phyloP scores from a whole-genome alignment of 2,888 invertebrate genomes.

The Ptychoptera contaminata region DNA sequence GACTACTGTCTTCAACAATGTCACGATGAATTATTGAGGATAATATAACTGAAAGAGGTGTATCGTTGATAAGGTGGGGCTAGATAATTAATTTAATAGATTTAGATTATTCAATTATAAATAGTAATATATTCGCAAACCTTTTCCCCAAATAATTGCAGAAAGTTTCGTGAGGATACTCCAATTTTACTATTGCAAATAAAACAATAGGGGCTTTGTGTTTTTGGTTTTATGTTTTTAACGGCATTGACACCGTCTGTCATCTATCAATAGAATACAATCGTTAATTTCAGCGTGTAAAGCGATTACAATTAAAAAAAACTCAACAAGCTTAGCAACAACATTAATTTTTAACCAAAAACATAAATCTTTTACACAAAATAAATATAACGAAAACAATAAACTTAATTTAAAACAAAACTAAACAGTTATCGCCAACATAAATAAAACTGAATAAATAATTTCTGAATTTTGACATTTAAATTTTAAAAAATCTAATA shows the following conservation, averaged over 20 bases:
- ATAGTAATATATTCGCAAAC: not conserved
- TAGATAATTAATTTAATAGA: not conserved
- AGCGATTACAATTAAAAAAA: not conserved
- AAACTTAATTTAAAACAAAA: not conserved
- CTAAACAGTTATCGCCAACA: not conserved
- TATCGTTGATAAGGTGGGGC: not conserved
- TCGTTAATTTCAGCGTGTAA: not conserved
- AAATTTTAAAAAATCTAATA: not conserved
- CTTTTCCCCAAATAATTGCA: not conserved
- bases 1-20: slow-evolving; percentile 35
- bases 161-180: not conserved
- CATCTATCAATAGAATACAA: not conserved
- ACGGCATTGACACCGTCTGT: not conserved
- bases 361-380: no score
- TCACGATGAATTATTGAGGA: slow-evolving; percentile 15
- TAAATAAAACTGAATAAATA: not conserved
- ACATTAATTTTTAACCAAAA: not conserved
- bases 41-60: slow-evolving; percentile 10
- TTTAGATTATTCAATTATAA: not conserved
- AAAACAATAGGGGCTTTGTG: not conserved
- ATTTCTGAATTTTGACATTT: no score
- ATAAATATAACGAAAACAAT: no score
- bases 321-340: not conserved
- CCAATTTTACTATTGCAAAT: not conserved
- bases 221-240: not conserved